Conservation (phyloP, 1,140 invertebrate species). For the Drosophila yakuba region DNA sequence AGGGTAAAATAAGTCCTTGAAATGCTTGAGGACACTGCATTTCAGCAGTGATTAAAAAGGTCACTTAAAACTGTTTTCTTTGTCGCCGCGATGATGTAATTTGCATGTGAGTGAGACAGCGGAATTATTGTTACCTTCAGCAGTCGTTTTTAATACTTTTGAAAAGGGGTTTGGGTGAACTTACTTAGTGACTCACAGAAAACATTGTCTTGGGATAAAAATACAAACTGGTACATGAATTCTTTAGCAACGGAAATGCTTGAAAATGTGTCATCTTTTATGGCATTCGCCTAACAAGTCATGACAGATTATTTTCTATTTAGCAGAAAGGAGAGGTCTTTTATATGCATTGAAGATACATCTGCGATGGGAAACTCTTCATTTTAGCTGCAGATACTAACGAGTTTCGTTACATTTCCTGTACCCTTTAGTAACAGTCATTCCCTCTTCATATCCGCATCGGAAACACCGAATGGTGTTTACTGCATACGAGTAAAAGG, state of each 20-base stretch:
- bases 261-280: conserved; percentile 1
- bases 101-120: not conserved
- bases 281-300: no score
- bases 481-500: not conserved
- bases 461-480: conserved; percentile 16
- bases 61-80: not conserved
- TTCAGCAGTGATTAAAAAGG: conserved; percentile 2
- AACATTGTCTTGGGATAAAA: not conserved
- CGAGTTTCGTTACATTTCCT: conserved; percentile 6
- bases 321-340: no score
- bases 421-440: conserved; percentile 24
- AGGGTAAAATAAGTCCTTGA: not conserved
- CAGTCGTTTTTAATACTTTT: not conserved
- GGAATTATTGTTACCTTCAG: conserved; percentile 2
- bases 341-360: not conserved
- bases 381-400: not conserved
- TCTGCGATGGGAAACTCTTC: not conserved
- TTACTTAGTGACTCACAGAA: not conserved
- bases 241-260: conserved; percentile 1
- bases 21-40: not conserved
- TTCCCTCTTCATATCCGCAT: conserved; percentile 33
- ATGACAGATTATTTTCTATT: no score
- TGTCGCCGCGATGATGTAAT: conserved; percentile 5
- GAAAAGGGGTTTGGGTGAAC: not conserved
- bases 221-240: not conserved